These are phyloP conservation scores for Nannospalax galili DNA, from an alignment of 2,113 vertebrate genomes.

Conservation along the genomic window DNA sequence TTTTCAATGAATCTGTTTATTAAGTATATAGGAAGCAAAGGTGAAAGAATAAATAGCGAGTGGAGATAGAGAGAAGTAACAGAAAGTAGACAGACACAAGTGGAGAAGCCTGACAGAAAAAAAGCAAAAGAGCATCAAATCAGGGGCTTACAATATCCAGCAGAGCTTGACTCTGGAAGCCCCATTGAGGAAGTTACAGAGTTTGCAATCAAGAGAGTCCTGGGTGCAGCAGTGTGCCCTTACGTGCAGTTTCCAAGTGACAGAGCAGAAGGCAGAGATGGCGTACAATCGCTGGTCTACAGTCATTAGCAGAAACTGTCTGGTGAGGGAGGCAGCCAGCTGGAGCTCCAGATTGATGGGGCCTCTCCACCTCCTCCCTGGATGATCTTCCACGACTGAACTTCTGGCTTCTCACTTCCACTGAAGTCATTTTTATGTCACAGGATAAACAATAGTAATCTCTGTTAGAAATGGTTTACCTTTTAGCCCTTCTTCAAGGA, in stretches of 20 bases:
- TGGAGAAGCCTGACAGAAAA: not conserved
- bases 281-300: not conserved
- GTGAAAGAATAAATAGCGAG: accelerated
- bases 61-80: not conserved
- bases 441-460: not conserved
- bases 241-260: not conserved
- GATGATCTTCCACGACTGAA: not conserved
- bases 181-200: not conserved
- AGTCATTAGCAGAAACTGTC: not conserved
- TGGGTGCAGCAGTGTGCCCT: not conserved
- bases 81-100: not conserved
- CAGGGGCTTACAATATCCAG: not conserved
- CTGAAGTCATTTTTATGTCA: not conserved
- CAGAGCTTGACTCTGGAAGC: not conserved
- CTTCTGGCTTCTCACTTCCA: not conserved
- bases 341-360: not conserved
- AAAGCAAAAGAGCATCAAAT: not conserved
- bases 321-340: not conserved
- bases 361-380: not conserved
- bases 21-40: too few species aligned
- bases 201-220: not conserved
- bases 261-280: not conserved
- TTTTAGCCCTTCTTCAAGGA: not conserved
- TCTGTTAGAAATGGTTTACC: not conserved
- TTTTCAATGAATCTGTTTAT: not conserved